Evolutionary conservation across 2,888 invertebrate genomes (phyloP).

Genomic region (Aspidapion aeneum): DNA sequence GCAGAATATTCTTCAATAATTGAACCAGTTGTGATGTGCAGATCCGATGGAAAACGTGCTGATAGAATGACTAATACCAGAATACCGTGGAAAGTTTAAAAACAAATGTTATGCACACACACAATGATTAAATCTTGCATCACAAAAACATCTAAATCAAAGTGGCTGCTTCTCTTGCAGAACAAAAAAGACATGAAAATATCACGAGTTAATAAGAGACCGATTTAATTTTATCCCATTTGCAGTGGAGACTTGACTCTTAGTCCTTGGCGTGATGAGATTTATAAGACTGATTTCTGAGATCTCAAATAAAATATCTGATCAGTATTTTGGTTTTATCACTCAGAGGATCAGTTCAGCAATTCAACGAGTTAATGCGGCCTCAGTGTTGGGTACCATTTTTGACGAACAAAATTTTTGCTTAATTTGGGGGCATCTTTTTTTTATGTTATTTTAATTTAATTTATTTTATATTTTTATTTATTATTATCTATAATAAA

Average conservation of each 20-base stretch:
- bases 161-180: no score
- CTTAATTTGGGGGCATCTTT: no score
- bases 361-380: neutral
- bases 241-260: no score
- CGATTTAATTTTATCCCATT: neutral
- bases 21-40: neutral
- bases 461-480: no score
- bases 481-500: no score
- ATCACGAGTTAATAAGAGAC: no score
- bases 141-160: no score
- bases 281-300: neutral
- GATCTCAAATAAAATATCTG: neutral
- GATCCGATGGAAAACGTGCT: neutral
- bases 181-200: neutral
- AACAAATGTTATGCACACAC: neutral
- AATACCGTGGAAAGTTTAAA: neutral
- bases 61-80: neutral
- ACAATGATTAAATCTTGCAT: neutral
- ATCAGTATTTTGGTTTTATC: neutral
- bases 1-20: neutral
- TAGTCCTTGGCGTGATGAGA: no score
- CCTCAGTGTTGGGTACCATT: neutral
- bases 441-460: no score
- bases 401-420: neutral
- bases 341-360: neutral